Evolutionary conservation across 2,888 invertebrate genomes (phyloP).

Genomic region (Maniola hyperantus): DNA sequence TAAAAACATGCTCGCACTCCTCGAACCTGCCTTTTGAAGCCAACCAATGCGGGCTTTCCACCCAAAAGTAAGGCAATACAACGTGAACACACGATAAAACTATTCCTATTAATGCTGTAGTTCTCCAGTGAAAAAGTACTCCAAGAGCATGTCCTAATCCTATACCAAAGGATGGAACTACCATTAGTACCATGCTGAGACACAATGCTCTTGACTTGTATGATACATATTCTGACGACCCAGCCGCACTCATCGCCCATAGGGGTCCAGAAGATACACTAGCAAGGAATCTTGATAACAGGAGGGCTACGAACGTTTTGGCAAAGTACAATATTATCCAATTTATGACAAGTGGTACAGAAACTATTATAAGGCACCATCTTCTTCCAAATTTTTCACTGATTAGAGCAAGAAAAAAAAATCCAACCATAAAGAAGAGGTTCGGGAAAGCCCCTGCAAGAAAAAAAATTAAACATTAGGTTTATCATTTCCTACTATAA

Average conservation of each 20-base stretch:
- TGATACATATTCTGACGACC: background rate
- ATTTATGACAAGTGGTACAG: background rate
- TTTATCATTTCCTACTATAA: too few relatives aligned
- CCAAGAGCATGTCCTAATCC: conserved; percentile 41
- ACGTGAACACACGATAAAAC: conserved; percentile 38
- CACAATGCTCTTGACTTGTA: background rate
- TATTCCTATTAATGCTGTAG: conserved; percentile 41
- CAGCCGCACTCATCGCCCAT: background rate
- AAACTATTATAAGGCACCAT: background rate
- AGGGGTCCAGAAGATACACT: background rate
- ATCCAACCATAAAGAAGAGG: background rate
- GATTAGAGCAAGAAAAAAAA: background rate
- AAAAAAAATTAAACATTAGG: too few relatives aligned
- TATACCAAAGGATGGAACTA: conserved; percentile 27
- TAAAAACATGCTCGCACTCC: conserved; percentile 42
- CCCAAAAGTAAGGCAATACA: conserved; percentile 43
- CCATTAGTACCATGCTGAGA: conserved; percentile 1
- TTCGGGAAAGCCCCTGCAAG: background rate
- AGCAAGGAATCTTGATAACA: conserved; percentile 7
- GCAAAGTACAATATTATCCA: conserved; percentile 11
- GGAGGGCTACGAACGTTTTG: background rate
- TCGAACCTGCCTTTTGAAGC: conserved; percentile 46
- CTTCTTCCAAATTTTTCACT: conserved; percentile 7
- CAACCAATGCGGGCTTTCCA: conserved; percentile 48
- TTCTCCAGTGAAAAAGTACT: conserved; percentile 43